Evolutionary conservation across 37 sponge, comb jelly and placozoan species (phyloP).

Genomic region (Crambe crambe): DNA sequence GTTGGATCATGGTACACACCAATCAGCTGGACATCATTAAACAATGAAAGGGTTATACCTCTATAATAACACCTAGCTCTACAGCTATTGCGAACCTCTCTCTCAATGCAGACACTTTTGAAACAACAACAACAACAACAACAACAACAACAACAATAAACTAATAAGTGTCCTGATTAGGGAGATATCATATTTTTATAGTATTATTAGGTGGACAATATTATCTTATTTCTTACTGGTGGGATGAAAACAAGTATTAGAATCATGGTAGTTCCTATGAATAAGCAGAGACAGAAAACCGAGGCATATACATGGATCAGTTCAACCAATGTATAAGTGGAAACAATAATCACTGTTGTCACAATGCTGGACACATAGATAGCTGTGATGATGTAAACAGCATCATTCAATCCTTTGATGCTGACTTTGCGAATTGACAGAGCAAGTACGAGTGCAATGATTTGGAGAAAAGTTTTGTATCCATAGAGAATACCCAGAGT

Average conservation of each 20-base stretch:
- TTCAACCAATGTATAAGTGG: conserved; percentile 23
- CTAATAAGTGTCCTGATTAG: no score
- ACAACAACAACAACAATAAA: no score
- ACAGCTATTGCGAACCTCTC: no score
- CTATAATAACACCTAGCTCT: no score
- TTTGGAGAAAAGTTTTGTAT: conserved; percentile 43
- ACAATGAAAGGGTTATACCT: no score
- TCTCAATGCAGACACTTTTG: no score
- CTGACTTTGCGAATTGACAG: conserved; percentile 49
- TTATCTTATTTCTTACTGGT: no score
- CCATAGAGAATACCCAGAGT: conserved; percentile 38
- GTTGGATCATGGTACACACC: conserved; percentile 11
- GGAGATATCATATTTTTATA: no score
- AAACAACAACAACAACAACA: no score
- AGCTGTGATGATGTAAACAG: conserved; percentile 29
- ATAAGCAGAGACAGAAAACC: not conserved
- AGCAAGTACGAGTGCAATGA: conserved; percentile 41
- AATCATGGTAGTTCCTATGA: conserved; percentile 7
- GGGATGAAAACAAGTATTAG: conserved; percentile 52
- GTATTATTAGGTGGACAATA: no score
- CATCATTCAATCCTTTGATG: conserved; percentile 51
- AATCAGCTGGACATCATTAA: conserved; percentile 24
- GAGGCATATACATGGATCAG: conserved; percentile 6
- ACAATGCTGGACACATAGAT: conserved; percentile 52
- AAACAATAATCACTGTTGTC: conserved; percentile 19